A percentile compares a stretch with the other conserved stretches of the same genome.
Evolutionary conservation across 2,888 invertebrate genomes (phyloP).

Genomic region (Cephus pygmeus): DNA sequence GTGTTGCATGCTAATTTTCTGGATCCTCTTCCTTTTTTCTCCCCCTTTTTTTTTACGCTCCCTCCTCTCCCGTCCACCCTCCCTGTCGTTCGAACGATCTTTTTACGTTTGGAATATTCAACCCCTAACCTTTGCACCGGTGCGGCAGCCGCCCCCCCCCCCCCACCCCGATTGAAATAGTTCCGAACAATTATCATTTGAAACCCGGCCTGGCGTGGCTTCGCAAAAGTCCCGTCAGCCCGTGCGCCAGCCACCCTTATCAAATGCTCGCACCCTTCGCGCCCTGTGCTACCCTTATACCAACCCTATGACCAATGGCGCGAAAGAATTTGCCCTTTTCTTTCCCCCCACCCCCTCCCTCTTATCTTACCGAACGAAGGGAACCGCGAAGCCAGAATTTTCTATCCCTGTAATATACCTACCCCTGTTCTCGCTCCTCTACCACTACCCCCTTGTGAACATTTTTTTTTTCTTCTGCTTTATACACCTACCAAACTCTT

Average conservation of each 20-base stretch:
- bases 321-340: constrained; percentile 29
- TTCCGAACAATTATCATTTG: constrained; percentile 57
- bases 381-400: not conserved
- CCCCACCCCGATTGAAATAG: constrained; percentile 56
- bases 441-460: not conserved
- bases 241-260: constrained; percentile 38
- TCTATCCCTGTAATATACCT: not conserved
- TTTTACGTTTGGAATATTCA: not conserved
- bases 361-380: not conserved
- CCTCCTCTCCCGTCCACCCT: not conserved
- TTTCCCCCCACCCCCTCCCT: not conserved
- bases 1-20: constrained; percentile 51
- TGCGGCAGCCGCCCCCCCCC: constrained; percentile 8
- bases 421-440: not conserved
- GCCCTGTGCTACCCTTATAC: constrained; percentile 11
- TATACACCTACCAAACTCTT: not conserved
- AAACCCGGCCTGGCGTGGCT: constrained; percentile 18
- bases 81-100: not conserved
- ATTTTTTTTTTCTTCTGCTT: not conserved
- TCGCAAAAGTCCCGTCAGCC: not conserved
- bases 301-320: constrained; percentile 39
- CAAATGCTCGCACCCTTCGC: constrained; percentile 28
- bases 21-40: not conserved
- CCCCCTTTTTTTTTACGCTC: not conserved
- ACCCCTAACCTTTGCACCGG: not conserved